Evolutionary conservation across 2,797 vertebrate species (phyloP).

Genomic region (Melanogrammus aeglefinus): DNA sequence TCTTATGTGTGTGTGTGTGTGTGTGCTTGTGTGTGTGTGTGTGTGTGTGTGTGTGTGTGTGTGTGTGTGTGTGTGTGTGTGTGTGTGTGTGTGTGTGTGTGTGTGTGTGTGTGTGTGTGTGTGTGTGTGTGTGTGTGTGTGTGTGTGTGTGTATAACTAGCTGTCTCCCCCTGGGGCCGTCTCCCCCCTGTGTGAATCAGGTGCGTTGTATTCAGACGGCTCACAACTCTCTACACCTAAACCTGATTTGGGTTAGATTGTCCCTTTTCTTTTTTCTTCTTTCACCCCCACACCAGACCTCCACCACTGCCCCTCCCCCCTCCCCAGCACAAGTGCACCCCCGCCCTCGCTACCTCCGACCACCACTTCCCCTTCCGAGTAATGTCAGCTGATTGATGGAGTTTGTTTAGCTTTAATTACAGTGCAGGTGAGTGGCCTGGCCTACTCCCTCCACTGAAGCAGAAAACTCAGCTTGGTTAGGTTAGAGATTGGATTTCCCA

Average conservation of each 20-base stretch:
- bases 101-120: conserved; percentile 12
- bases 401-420: conserved; percentile 83
- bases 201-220: conserved; percentile 74
- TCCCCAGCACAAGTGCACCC: conserved; percentile 26
- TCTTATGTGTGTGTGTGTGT: neutral
- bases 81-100: neutral
- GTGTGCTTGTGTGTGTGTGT: neutral
- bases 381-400: conserved; percentile 80
- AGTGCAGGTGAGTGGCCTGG: conserved; percentile 76
- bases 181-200: conserved; percentile 64
- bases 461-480: conserved; percentile 79
- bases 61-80: neutral
- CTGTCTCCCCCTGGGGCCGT: neutral
- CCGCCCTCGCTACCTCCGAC: conserved; percentile 13
- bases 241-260: conserved; percentile 74
- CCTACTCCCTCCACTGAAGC: conserved; percentile 72
- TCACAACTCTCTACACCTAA: conserved; percentile 64
- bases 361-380: conserved; percentile 36
- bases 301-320: conserved; percentile 27
- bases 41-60: no score
- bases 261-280: conserved; percentile 48
- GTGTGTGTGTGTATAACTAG: conserved; percentile 13
- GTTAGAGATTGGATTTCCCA: conserved; percentile 77
- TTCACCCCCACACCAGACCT: conserved; percentile 28
- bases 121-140: neutral